These are phyloP conservation scores for Fissipunctia ypsillon DNA, from an alignment of 2,888 invertebrate species.

Conservation along the genomic window DNA sequence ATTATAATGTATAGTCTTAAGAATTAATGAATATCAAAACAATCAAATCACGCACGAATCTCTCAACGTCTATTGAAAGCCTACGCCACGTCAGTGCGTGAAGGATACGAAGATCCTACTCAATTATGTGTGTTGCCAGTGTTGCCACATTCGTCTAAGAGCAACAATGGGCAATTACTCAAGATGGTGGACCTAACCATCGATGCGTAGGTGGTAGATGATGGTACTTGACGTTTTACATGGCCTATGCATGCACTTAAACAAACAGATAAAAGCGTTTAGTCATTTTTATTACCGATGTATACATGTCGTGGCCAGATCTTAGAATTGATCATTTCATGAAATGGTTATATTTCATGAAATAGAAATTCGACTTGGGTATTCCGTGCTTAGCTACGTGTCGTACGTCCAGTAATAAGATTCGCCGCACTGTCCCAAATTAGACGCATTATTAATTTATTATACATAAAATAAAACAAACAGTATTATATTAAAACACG, in stretches of 20 bases:
- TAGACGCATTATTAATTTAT: too few species aligned
- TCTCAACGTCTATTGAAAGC: conserved; percentile 66
- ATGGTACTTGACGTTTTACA: conserved; percentile 21
- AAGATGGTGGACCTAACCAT: conserved; percentile 61
- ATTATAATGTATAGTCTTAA: neutral
- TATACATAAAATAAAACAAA: too few species aligned
- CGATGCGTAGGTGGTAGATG: conserved; percentile 57
- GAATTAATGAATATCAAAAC: conserved; percentile 5
- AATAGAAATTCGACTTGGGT: too few species aligned
- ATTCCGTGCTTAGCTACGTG: too few species aligned
- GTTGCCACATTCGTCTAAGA: conserved; percentile 66
- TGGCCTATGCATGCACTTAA: neutral
- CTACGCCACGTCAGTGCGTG: conserved; percentile 65
- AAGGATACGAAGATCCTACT: conserved; percentile 71
- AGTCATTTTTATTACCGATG: neutral
- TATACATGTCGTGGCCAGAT: too few species aligned
- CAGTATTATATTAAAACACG: too few species aligned
- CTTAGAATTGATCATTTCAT: too few species aligned
- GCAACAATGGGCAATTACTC: conserved; percentile 74
- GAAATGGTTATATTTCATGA: too few species aligned
- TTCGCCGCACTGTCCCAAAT: too few species aligned
- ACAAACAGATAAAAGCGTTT: conserved; percentile 1
- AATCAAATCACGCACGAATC: conserved; percentile 44
- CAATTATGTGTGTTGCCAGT: conserved; percentile 66
- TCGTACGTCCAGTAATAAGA: too few species aligned